phyloP scores from a whole-genome alignment of 2,113 vertebrate species.

The Forbesichthys agassizii region DNA sequence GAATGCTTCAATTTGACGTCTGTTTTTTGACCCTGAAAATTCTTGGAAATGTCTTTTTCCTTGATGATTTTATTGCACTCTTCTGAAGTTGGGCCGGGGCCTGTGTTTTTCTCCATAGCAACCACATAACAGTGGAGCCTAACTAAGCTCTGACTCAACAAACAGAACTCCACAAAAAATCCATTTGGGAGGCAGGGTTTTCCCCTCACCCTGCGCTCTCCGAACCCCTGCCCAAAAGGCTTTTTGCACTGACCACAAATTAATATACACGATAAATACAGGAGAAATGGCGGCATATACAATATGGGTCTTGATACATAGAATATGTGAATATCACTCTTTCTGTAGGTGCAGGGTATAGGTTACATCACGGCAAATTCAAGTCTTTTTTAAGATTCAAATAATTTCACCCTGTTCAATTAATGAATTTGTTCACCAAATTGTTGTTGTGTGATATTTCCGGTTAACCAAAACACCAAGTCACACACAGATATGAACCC shows the following conservation, averaged over 20 bases:
- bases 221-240: slow-evolving; percentile 40
- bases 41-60: slow-evolving; percentile 79
- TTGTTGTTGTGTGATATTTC: no score
- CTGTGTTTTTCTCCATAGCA: slow-evolving; percentile 90
- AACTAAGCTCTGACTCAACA: slow-evolving; percentile 88
- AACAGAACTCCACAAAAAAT: slow-evolving; percentile 82
- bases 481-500: no score
- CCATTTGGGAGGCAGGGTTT: slow-evolving; percentile 70
- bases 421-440: no score
- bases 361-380: slow-evolving; percentile 3
- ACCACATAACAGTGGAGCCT: slow-evolving; percentile 87
- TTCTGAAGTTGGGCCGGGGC: slow-evolving; percentile 67
- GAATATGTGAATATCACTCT: slow-evolving; percentile 33
- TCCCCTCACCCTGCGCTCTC: slow-evolving; percentile 58
- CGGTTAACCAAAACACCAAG: no score
- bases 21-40: slow-evolving; percentile 77
- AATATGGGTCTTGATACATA: slow-evolving; percentile 37
- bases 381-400: no score
- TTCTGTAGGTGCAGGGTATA: slow-evolving; percentile 47
- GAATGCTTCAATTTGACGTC: slow-evolving; percentile 59
- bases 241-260: slow-evolving; percentile 51
- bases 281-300: slow-evolving; percentile 40
- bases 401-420: no score
- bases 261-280: slow-evolving; percentile 37
- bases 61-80: slow-evolving; percentile 79